Base-by-base conservation (phyloP, 1,140 invertebrate species). In the Drosophila ficusphila region DNA sequence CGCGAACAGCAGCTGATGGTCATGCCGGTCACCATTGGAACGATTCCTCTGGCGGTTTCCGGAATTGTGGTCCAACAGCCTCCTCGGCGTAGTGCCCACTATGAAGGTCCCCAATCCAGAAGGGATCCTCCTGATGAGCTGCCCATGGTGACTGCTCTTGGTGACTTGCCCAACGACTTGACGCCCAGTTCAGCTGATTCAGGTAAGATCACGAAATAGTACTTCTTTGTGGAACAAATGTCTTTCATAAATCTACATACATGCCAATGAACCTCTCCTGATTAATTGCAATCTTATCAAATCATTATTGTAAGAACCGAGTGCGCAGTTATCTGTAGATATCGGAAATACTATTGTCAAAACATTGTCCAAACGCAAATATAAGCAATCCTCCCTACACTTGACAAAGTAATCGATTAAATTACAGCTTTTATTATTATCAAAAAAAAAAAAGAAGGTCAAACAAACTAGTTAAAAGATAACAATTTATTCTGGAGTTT, bases 11-110 rank as follows among this genome's bases (percentile, higher is more conserved):
- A 94, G 42, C 74, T 82, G 5, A 82, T 91, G 11, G 91, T 92
- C 6, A 92, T 93, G 34, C 89, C 92, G 0, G 83, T 94, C 11
- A 92, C 92, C 3, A 93, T 95, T 71, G 94, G 94, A 19, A 94
- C 93, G 18, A 88, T 94, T 53, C 94, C 94, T 2, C 16, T 91
- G 27, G 76, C 67, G 1, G 52, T 48, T 1, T 68, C 61, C n/a
- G 81, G 79, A 0, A 54, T 83, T 1, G 76, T 90, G 7, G 54
- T 73, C 16, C 82, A 90, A 14, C 82, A 91, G 34, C 90, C 83
- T 7, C 86, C 86, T 0, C 44, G 78, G 0, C 82, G 82, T 0
- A 88, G 81, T 42, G 73, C 51, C 5, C 81, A 57, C 19, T 85
- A 85, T 9, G 81, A 86, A 12, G 39, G 48, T 5, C 72, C 52